These are phyloP conservation scores for Varroa destructor DNA, from an alignment of 1,140 invertebrate genomes.

Conservation along the genomic window DNA sequence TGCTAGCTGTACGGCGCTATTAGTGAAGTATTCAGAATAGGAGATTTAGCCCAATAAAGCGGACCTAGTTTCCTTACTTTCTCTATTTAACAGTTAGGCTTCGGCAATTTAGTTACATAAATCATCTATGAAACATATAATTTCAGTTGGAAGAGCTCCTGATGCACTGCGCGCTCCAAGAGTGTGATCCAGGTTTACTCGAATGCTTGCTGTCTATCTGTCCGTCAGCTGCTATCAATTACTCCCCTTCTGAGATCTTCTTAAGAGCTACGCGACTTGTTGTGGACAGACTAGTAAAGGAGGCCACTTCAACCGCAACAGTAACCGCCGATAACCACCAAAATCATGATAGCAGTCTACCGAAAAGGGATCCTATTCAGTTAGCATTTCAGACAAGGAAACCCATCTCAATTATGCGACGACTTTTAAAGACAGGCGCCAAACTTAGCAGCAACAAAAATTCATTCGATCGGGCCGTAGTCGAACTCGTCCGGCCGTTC, in stretches of 20 bases:
- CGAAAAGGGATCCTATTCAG: not conserved
- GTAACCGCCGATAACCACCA: too few relatives aligned
- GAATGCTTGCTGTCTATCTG: conserved; percentile 17
- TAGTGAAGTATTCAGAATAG: too few relatives aligned
- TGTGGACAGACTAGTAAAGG: not conserved
- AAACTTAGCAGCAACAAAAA: not conserved
- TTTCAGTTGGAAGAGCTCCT: not conserved
- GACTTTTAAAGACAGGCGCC: not conserved
- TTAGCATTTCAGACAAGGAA: conserved; percentile 23
- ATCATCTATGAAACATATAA: too few relatives aligned
- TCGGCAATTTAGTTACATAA: too few relatives aligned
- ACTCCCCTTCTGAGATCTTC: not conserved
- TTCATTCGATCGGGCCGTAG: not conserved
- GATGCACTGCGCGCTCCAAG: not conserved
- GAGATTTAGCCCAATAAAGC: too few relatives aligned
- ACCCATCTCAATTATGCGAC: conserved; percentile 1
- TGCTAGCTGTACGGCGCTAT: too few relatives aligned
- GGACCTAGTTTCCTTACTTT: too few relatives aligned
- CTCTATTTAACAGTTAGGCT: too few relatives aligned
- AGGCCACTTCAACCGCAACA: not conserved
- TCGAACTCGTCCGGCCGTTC: not conserved
- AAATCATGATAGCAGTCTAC: not conserved
- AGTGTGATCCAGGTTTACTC: conserved; percentile 5
- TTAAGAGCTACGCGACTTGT: not conserved
- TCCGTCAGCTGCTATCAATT: not conserved